Evolutionary conservation across 2,113 vertebrate species (phyloP).

Genomic region (Phocoena phocoena): DNA sequence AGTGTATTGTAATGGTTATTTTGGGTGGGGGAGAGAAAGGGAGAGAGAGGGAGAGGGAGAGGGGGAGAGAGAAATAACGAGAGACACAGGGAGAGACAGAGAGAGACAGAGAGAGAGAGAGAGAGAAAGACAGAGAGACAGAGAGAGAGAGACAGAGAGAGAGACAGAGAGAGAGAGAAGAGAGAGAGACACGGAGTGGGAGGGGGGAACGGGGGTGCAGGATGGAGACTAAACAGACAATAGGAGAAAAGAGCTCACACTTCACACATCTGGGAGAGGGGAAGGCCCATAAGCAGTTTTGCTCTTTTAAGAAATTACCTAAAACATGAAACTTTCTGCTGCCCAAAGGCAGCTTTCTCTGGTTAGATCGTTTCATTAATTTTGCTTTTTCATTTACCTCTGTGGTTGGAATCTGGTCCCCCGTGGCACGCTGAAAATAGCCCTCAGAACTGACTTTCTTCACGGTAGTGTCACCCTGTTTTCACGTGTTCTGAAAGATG

Average conservation of each 20-base stretch:
- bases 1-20: rapidly evolving
- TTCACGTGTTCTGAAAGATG: not conserved
- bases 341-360: not conserved
- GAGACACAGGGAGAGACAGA: too few species aligned
- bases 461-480: rapidly evolving
- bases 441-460: not conserved
- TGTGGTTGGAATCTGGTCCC: not conserved
- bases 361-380: slow-evolving; percentile 46
- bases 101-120: too few species aligned
- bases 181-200: too few species aligned
- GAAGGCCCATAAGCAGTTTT: slow-evolving; percentile 60
- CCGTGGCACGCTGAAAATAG: not conserved
- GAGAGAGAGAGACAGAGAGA: too few species aligned
- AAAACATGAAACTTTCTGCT: slow-evolving; percentile 47
- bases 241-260: slow-evolving; percentile 15
- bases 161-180: too few species aligned
- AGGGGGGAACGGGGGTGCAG: not conserved
- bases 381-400: slow-evolving; percentile 52
- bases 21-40: not conserved
- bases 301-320: slow-evolving; percentile 65
- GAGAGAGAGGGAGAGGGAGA: too few species aligned
- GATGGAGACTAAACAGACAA: slow-evolving; percentile 56
- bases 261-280: slow-evolving; percentile 47
- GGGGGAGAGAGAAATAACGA: too few species aligned
- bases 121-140: too few species aligned